Evolutionary conservation across 2,797 vertebrate species (phyloP).

Genomic region (Trematomus bernacchii): DNA sequence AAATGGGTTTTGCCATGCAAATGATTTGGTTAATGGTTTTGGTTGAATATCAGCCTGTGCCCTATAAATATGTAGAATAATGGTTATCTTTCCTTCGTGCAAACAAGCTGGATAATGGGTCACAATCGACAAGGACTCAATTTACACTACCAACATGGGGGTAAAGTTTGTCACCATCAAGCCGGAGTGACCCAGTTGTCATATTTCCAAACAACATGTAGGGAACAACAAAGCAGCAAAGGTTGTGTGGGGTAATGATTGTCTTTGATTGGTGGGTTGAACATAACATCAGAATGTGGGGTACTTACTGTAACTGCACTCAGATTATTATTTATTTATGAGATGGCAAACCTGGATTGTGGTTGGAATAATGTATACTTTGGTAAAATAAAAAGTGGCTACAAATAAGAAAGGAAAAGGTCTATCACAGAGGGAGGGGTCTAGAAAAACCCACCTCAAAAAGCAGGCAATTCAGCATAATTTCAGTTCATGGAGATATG

Average conservation of each 20-base stretch:
- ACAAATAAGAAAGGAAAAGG: background rate
- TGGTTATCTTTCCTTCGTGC: slow-evolving; percentile 5
- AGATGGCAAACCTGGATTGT: background rate
- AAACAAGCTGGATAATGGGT: slow-evolving; percentile 21
- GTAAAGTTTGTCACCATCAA: slow-evolving; percentile 18
- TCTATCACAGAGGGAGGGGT: background rate
- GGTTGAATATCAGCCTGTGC: slow-evolving; percentile 5
- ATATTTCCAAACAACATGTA: slow-evolving; percentile 10
- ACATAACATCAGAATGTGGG: background rate
- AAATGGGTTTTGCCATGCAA: slow-evolving; percentile 53
- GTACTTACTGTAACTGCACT: background rate
- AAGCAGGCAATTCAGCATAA: background rate
- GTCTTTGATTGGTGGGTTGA: slow-evolving; percentile 3
- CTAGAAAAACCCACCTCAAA: background rate
- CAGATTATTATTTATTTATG: background rate
- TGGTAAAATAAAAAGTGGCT: background rate
- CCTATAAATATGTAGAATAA: slow-evolving; percentile 45
- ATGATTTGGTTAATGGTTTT: slow-evolving; percentile 42
- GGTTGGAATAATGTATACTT: background rate
- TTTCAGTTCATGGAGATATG: slow-evolving; percentile 1
- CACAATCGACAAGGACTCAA: background rate
- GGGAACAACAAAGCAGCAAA: slow-evolving; percentile 18
- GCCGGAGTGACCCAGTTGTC: slow-evolving; percentile 37
- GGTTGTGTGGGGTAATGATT: slow-evolving; percentile 12
- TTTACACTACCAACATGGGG: slow-evolving; percentile 1